Evolutionary conservation across 2,113 vertebrate genomes (phyloP).

Genomic region (Melospiza georgiana): DNA sequence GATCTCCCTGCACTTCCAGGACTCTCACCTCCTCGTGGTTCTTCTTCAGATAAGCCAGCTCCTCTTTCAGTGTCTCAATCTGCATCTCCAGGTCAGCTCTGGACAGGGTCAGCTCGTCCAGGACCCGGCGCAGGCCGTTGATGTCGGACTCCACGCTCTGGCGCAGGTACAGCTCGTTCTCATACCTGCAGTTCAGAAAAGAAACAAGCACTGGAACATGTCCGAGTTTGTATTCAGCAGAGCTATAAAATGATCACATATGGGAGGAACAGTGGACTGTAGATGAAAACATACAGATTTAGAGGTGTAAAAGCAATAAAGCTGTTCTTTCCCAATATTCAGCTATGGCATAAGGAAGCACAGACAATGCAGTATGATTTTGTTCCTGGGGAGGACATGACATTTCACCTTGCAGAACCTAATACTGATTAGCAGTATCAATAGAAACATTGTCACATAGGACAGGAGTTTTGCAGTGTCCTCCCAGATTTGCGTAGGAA

Average conservation of each 20-base stretch:
- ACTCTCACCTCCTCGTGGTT: constrained; percentile 91
- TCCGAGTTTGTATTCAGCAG: rapidly evolving
- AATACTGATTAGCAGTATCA: not conserved
- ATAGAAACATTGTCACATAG: not conserved
- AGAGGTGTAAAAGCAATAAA: not conserved
- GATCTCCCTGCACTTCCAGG: not conserved
- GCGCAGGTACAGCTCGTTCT: constrained; percentile 75
- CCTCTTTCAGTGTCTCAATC: constrained; percentile 87
- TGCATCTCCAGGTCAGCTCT: constrained; percentile 78
- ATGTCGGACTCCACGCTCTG: constrained; percentile 77
- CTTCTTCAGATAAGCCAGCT: constrained; percentile 93
- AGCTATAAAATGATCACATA: not conserved
- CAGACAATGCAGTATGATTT: not conserved
- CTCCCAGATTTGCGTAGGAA: not conserved
- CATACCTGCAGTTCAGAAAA: constrained; percentile 62
- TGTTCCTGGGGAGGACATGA: not conserved
- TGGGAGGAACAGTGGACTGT: not conserved
- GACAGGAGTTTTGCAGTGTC: not conserved
- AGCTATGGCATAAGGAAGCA: not conserved
- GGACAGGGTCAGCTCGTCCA: constrained; percentile 79
- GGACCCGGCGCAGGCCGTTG: constrained; percentile 75
- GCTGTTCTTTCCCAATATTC: not conserved
- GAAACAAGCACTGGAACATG: not conserved
- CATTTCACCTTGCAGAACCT: not conserved
- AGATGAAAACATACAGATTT: not conserved